Evolutionary conservation across 2,888 invertebrate genomes (phyloP).

Genomic region (Agonum fuliginosum): DNA sequence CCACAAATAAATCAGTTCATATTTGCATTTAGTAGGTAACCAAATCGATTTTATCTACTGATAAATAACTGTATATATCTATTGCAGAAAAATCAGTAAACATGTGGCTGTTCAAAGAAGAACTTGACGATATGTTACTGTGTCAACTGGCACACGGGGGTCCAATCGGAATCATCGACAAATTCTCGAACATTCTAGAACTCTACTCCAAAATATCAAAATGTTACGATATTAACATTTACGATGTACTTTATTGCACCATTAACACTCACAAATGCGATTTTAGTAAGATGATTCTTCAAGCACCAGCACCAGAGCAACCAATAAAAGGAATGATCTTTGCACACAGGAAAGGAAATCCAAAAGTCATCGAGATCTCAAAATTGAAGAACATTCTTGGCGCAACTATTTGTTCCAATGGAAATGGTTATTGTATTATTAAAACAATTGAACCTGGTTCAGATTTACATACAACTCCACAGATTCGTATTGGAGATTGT

Average conservation of each 20-base stretch:
- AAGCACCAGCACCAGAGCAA: slow-evolving; percentile 3
- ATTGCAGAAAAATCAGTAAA: not conserved
- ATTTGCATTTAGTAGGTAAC: not conserved
- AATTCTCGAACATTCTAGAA: slow-evolving; percentile 10
- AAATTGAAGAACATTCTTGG: slow-evolving; percentile 30
- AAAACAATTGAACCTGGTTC: slow-evolving; percentile 24
- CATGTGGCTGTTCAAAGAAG: slow-evolving; percentile 25
- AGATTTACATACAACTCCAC: slow-evolving; percentile 36
- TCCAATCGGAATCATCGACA: slow-evolving; percentile 16
- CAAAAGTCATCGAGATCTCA: slow-evolving; percentile 18
- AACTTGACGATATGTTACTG: not conserved
- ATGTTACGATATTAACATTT: slow-evolving; percentile 34
- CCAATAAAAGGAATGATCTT: slow-evolving; percentile 30
- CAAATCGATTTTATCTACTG: not conserved
- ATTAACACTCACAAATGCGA: slow-evolving; percentile 9
- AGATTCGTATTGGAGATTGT: slow-evolving; percentile 28
- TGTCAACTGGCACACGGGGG: slow-evolving; percentile 30
- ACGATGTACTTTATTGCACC: slow-evolving; percentile 26
- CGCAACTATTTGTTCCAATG: slow-evolving; percentile 17
- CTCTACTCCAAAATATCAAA: slow-evolving; percentile 32
- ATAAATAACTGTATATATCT: slow-evolving; percentile 3
- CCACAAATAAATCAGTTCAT: not conserved
- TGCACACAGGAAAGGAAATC: slow-evolving; percentile 13
- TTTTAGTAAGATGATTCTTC: slow-evolving; percentile 5
- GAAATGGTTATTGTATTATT: slow-evolving; percentile 32